Conservation (phyloP, 1,140 invertebrate genomes). For the Cotesia glomerata region DNA sequence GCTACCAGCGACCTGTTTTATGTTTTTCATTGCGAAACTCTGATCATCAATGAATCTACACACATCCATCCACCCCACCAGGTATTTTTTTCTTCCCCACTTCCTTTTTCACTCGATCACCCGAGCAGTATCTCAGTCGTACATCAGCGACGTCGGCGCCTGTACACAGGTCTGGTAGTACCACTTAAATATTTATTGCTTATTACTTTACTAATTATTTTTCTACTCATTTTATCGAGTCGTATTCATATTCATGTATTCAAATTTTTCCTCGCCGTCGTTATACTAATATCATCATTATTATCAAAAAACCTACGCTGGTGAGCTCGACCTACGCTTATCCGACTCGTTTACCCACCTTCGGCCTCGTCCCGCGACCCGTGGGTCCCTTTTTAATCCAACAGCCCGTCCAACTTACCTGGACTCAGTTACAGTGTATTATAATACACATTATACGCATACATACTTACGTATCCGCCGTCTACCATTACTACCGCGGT, state of each 20-base stretch:
- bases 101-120: conserved; percentile 1
- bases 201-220: background rate
- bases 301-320: conserved; percentile 43
- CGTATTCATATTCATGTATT: background rate
- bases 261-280: background rate
- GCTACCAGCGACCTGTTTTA: conserved; percentile 17
- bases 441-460: too few species aligned
- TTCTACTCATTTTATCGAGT: conserved; percentile 7
- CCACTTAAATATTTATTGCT: background rate
- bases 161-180: too few species aligned
- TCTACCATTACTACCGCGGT: conserved; percentile 28
- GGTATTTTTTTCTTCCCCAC: background rate
- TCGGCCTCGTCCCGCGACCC: conserved; percentile 51
- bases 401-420: too few species aligned
- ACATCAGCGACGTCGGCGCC: too few species aligned
- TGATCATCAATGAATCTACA: conserved; percentile 10
- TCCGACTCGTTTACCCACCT: conserved; percentile 60
- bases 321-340: conserved; percentile 44
- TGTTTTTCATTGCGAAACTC: conserved; percentile 26
- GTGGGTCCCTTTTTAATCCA: conserved; percentile 24
- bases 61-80: background rate
- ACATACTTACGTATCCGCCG: background rate
- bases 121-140: too few species aligned
- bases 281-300: background rate
- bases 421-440: too few species aligned